Evolutionary conservation across 2,888 invertebrate genomes (phyloP), one percentile per base, ranked within the genome.

Genomic region (Yponomeuta sedellus): DNA sequence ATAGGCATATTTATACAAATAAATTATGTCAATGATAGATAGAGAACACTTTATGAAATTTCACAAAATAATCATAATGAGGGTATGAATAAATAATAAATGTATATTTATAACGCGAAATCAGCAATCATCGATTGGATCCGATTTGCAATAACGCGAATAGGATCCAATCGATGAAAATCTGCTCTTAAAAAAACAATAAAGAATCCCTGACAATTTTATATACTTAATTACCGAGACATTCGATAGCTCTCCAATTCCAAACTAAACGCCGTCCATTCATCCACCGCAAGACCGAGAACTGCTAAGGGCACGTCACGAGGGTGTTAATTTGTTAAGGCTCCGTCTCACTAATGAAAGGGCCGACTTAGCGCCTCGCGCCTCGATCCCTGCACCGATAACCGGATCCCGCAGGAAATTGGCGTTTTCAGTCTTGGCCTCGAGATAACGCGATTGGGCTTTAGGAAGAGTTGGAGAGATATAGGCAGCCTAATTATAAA

Each of bases 281-380:
- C 22, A 12, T 16, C 22, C 59, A 59, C 59, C 59, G 11, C 20
- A 59, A 25, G 6, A 57, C 59, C 11, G 8, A 8, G n/a, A 20
- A 57, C 25, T 25, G 20, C 20, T 40, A 64, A 64, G 57, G 76
- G 78, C 81, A 80, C 80, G 81, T 81, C 80, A 77, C 77, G 75
- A 83, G 88, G 88, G 90, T 85, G 89, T 86, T 88, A 89, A 89
- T 89, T 89, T 87, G 88, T 85, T 81, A 83, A 86, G 86, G 79
- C 82, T 81, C 79, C 75, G 68, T 70, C 64, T 77, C 79, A 81
- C 84, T 90, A 89, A 89, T 89, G 89, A 89, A 88, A 88, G 84
- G 80, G 74, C 77, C 83, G 86, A 81, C 86, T 86, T 83, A 83
- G 82, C 82, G 82, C 79, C 69, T 85, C 85, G 85, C 74, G 77